Conservation (phyloP, 2,797 vertebrate species). For the Pipistrellus nathusii region DNA sequence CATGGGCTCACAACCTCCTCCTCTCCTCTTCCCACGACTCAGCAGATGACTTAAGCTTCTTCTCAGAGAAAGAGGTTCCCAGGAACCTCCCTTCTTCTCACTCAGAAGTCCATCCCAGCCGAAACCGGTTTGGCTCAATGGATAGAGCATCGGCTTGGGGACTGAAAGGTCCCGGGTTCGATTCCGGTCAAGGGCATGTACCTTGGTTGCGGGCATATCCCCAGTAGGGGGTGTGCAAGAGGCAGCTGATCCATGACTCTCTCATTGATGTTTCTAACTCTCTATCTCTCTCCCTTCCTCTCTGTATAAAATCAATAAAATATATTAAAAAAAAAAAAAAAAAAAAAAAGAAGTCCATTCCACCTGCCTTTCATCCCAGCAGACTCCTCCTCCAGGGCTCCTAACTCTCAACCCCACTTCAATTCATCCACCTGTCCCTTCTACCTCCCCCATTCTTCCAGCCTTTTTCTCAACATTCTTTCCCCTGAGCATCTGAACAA, state of each 20-base stretch:
- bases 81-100: conserved; percentile 27
- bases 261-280: too few relatives aligned
- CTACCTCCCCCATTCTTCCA: background rate
- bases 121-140: too few relatives aligned
- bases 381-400: background rate
- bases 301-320: too few relatives aligned
- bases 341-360: background rate
- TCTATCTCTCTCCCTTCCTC: too few relatives aligned
- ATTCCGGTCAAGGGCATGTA: too few relatives aligned
- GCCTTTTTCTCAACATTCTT: background rate
- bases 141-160: too few relatives aligned
- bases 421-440: background rate
- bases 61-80: conserved; percentile 40
- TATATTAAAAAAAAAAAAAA: too few relatives aligned
- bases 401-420: background rate
- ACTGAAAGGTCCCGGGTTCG: too few relatives aligned
- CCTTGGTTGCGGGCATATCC: too few relatives aligned
- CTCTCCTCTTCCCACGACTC: conserved; percentile 76
- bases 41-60: conserved; percentile 74
- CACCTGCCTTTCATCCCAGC: background rate
- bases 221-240: too few relatives aligned
- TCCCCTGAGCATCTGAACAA: background rate
- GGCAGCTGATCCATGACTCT: too few relatives aligned
- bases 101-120: background rate
- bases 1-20: conserved; percentile 36